phyloP scores from a whole-genome alignment of 2,888 invertebrate species.

The Synanthedon formicaeformis region DNA sequence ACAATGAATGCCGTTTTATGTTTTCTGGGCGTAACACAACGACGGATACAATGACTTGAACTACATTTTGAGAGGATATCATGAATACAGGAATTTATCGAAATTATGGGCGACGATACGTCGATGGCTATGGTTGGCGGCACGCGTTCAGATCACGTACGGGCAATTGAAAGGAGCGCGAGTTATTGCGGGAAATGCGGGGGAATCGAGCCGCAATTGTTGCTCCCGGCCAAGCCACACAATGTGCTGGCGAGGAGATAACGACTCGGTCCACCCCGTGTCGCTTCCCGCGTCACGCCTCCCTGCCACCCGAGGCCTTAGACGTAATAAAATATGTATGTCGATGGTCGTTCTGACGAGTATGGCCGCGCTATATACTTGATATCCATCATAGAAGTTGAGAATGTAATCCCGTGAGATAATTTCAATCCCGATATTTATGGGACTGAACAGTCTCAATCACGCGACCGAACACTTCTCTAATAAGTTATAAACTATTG shows the following conservation, averaged over 20 bases:
- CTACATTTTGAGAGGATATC: conserved; percentile 8
- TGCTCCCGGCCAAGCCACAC: conserved; percentile 52
- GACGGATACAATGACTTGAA: neutral
- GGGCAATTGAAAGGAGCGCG: conserved; percentile 58
- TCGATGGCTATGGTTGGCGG: conserved; percentile 46
- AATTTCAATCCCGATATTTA: too few species aligned
- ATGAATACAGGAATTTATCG: conserved; percentile 49
- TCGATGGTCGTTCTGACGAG: too few species aligned
- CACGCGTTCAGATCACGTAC: conserved; percentile 54
- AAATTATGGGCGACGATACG: conserved; percentile 42
- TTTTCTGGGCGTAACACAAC: neutral
- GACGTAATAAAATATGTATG: conserved; percentile 7
- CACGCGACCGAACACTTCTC: too few species aligned
- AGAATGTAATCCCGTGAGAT: too few species aligned
- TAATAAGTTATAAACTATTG: too few species aligned
- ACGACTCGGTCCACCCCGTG: conserved; percentile 26
- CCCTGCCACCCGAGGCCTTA: conserved; percentile 15
- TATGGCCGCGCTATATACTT: too few species aligned
- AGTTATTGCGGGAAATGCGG: conserved; percentile 54
- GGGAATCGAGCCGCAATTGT: conserved; percentile 47
- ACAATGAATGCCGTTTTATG: neutral
- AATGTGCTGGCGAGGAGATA: conserved; percentile 27
- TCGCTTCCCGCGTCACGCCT: conserved; percentile 33
- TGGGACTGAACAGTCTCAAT: too few species aligned
- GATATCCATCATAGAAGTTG: too few species aligned